These are phyloP conservation scores for Cyprinodon variegatus DNA, from an alignment of 2,113 vertebrate genomes.

Conservation along the genomic window DNA sequence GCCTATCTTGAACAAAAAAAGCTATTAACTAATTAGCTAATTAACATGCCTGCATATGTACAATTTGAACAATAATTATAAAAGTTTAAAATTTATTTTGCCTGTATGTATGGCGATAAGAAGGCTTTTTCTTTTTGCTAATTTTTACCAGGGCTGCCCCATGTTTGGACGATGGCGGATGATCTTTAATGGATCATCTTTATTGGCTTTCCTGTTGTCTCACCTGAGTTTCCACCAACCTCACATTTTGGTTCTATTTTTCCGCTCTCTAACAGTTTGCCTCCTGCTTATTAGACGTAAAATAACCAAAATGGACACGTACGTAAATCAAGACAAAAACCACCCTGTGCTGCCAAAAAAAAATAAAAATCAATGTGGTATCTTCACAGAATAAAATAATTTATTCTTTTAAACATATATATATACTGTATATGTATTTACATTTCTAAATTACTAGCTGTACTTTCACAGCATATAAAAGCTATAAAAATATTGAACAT, in stretches of 20 bases:
- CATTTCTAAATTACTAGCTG: not conserved
- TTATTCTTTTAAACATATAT: slow-evolving; percentile 21
- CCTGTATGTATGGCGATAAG: not conserved
- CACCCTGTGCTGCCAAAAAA: slow-evolving; percentile 18
- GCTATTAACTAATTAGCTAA: not conserved
- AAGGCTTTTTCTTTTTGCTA: no score
- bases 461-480: slow-evolving; percentile 23
- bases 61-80: not conserved
- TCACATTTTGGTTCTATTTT: not conserved
- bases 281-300: not conserved
- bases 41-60: not conserved
- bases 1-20: no score
- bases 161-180: no score
- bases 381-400: slow-evolving; percentile 10
- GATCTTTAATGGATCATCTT: no score
- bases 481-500: slow-evolving; percentile 43
- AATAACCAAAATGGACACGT: not conserved
- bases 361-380: not conserved
- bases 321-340: not conserved
- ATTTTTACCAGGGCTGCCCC: no score
- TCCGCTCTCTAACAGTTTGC: not conserved
- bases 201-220: not conserved
- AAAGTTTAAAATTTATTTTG: not conserved
- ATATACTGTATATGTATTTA: not conserved
- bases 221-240: not conserved